Base-by-base conservation (phyloP, 2,113 vertebrate genomes). In the Todiramphus saurophagus region DNA sequence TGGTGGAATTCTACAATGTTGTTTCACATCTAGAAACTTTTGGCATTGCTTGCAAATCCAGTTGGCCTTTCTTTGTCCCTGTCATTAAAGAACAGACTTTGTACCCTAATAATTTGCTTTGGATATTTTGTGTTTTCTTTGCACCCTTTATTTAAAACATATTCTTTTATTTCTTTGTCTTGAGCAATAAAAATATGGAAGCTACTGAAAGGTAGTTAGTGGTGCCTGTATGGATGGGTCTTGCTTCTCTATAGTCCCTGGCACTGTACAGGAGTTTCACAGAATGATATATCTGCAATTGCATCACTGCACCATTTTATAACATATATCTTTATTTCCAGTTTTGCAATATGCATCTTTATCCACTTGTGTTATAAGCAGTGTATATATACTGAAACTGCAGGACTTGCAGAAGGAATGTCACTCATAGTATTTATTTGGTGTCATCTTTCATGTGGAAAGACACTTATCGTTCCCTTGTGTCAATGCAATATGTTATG, bases 361-460 rank as follows among this genome's bases (percentile, higher is more conserved):
- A 23, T 85, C 84, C 92, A 94, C 46, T 31, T 66, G 19, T 74
- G 6, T 82, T 87, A 53, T 77, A 94, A 96, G 72, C 16, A 82
- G 46, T 69, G 9, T 20, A 33, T 46, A 59, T 83, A 60, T 31
- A 74, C 25, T 78, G 81, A 88, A 67, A 48, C 44, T 94, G 44
- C 20, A 89, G n/a, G 31, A 64, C 39, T 64, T 90, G 13, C 3
- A 41, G 72, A 92, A 84, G 58, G 76, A 94, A 94, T 91, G n/a
- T 15, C 8, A 51, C 72, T 87, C 86, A 76, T 68, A 46, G 19
- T 86, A 92, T 70, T 95, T 64, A 91, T 80, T 95, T 77, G 37
- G 27, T 93, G 75, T 87, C 93, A 89, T 93, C 59, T 95, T 97
- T 96, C 85, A 94, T 23, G 9, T 74, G 64, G 62, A 95, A 95